Evolutionary conservation across 2,888 invertebrate species (phyloP), one percentile per base, ranked within the genome.

Genomic region (Xestia sexstrigata): DNA sequence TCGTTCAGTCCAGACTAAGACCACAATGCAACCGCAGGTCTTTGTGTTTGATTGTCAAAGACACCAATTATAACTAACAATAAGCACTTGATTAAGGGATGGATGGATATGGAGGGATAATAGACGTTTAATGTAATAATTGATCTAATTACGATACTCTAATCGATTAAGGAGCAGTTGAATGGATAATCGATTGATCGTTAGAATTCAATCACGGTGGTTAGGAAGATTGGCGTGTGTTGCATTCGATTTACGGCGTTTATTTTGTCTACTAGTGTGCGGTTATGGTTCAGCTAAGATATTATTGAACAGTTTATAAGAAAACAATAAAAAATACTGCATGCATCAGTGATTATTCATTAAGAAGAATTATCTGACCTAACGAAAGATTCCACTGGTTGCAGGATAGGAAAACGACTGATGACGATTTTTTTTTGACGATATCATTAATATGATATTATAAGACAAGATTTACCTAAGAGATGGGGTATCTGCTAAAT

Each of bases 11-110:
- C 68, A 79, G 49, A 39, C 55, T 15, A 49, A 45, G 47, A 70
- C 84, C 69, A 79, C 84, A 76, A 83, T 73, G 72, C 81, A 63
- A 47, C 84, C 76, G 35, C 76, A 68, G 84, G 70, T 70, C 76
- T 73, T 70, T 73, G 81, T 84, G 76, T 70, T 45, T 73, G 55
- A 30, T 23, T 26, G 45, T 35, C 66, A 17, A 42, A 80, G 82
- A 76, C 45, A 67, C 62, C 79, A 83, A 83, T 84, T 78, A 85
- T 60, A 70, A 62, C 55, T 60, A 75, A 78, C 83, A 82, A 85
- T 84, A 82, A 67, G 72, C 67, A 73, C 70, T 67, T 66, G 70
- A 86, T 86, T 72, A 81, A 78, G 47, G 70, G 26, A 68, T 23
- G 70, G 11, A n/a, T 65, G 65, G 42, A 45, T 65, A 65, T 26